These are phyloP conservation scores for Chrysolina americana DNA, from an alignment of 2,888 invertebrate species.

Conservation along the genomic window DNA sequence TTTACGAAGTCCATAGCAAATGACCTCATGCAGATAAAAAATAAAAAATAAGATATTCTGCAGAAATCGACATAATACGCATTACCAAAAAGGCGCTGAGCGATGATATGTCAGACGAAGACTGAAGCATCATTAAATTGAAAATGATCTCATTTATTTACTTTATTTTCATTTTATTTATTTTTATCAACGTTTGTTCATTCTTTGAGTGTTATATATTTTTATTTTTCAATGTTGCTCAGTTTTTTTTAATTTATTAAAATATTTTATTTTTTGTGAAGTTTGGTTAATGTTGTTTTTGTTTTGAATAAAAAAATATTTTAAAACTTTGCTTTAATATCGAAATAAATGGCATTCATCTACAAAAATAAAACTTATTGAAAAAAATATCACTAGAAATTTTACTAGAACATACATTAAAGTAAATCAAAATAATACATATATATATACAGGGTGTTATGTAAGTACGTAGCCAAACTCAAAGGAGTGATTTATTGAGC, in stretches of 20 bases:
- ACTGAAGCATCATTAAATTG: neutral
- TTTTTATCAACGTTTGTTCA: too few species aligned
- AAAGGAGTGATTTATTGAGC: too few species aligned
- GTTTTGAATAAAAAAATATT: neutral
- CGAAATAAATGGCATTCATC: neutral
- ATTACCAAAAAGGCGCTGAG: too few species aligned
- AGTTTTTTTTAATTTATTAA: neutral
- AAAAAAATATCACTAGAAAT: neutral
- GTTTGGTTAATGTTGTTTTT: neutral
- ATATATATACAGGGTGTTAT: too few species aligned
- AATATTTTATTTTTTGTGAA: neutral
- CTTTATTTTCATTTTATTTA: neutral
- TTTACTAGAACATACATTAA: too few species aligned
- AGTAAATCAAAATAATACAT: too few species aligned
- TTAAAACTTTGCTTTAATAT: neutral
- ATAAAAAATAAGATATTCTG: neutral
- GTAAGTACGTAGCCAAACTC: too few species aligned
- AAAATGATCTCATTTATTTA: neutral
- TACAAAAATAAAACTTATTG: neutral
- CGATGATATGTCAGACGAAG: neutral
- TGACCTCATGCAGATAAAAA: conserved; percentile 1
- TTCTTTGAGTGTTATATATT: neutral
- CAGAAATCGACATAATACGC: too few species aligned
- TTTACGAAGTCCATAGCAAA: neutral
- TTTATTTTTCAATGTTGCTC: neutral